Percentiles rank a stretch among this genome's conserved stretches.
phyloP scores from a whole-genome alignment of 2,888 invertebrate species.

The Mesorhabditis sp. region DNA sequence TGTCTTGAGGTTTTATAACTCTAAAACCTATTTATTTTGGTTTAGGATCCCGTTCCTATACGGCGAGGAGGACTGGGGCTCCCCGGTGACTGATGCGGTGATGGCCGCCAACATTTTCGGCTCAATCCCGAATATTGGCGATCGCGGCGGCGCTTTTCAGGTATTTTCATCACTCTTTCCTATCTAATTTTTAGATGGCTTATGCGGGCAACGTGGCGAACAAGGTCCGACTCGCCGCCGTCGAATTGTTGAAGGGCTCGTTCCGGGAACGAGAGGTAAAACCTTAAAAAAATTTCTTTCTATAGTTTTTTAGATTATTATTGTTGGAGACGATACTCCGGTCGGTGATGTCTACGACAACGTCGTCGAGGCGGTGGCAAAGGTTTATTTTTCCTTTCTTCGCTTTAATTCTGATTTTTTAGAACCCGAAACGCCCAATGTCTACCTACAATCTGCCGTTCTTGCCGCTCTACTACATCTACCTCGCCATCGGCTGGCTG shows the following conservation, averaged over 20 bases:
- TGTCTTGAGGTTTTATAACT: constrained; percentile 14
- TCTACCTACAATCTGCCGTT: constrained; percentile 26
- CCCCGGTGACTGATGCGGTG: constrained; percentile 36
- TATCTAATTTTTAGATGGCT: constrained; percentile 31
- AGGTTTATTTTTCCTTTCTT: constrained; percentile 13
- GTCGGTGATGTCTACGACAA: constrained; percentile 20
- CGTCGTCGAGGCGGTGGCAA: constrained; percentile 24
- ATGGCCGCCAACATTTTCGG: constrained; percentile 23
- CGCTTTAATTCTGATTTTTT: constrained; percentile 9
- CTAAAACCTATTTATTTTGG: too few relatives aligned
- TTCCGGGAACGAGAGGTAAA: too few relatives aligned
- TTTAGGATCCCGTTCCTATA: constrained; percentile 15
- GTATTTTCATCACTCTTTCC: constrained; percentile 16
- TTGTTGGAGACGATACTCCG: constrained; percentile 43
- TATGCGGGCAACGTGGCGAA: constrained; percentile 45
- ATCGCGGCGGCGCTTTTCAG: constrained; percentile 45
- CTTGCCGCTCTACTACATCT: constrained; percentile 34
- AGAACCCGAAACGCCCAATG: constrained; percentile 21
- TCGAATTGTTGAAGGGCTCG: not conserved
- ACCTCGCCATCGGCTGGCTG: constrained; percentile 20
- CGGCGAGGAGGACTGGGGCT: constrained; percentile 32
- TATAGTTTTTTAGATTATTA: constrained; percentile 29
- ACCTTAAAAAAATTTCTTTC: constrained; percentile 8
- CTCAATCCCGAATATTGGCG: constrained; percentile 36
- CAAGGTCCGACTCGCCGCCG: constrained; percentile 29